Percentiles rank a stretch among this genome's conserved stretches.
phyloP scores from a whole-genome alignment of 2,113 vertebrate species.

The Garra rufa region DNA sequence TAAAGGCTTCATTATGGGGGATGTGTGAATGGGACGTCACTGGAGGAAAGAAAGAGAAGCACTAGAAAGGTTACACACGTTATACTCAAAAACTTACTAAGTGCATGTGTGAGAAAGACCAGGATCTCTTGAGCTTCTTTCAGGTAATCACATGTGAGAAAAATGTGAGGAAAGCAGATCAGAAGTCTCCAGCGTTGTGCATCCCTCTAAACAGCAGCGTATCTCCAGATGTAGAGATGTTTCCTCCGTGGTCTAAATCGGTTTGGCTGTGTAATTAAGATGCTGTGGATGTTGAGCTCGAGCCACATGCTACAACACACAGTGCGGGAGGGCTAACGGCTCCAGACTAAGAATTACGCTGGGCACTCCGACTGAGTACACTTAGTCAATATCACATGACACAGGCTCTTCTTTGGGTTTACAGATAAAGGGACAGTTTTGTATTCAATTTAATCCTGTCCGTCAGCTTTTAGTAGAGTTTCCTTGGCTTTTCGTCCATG shows the following conservation, averaged over 20 bases:
- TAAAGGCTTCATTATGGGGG: slow-evolving; percentile 44
- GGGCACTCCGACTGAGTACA: background rate
- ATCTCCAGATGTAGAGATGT: slow-evolving; percentile 28
- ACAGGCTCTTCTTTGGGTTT: background rate
- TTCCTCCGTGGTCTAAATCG: slow-evolving; percentile 23
- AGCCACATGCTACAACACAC: slow-evolving; percentile 22
- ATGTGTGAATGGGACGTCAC: background rate
- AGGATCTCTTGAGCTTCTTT: background rate
- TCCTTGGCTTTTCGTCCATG: background rate
- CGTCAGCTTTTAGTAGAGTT: background rate
- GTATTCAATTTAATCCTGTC: background rate
- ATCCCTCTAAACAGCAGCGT: background rate
- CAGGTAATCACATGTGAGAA: background rate
- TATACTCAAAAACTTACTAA: slow-evolving; percentile 7
- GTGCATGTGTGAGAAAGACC: background rate
- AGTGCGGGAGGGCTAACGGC: background rate
- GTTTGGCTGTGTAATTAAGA: slow-evolving; percentile 40
- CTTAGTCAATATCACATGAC: background rate
- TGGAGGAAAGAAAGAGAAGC: background rate
- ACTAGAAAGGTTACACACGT: slow-evolving; percentile 13
- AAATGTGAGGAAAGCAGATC: background rate
- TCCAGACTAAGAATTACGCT: background rate
- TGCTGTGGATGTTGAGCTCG: slow-evolving; percentile 27
- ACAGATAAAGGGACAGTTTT: background rate
- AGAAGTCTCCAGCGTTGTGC: background rate